Base-by-base conservation (phyloP, 2,113 vertebrate genomes). In the Salvelinus namaycush region DNA sequence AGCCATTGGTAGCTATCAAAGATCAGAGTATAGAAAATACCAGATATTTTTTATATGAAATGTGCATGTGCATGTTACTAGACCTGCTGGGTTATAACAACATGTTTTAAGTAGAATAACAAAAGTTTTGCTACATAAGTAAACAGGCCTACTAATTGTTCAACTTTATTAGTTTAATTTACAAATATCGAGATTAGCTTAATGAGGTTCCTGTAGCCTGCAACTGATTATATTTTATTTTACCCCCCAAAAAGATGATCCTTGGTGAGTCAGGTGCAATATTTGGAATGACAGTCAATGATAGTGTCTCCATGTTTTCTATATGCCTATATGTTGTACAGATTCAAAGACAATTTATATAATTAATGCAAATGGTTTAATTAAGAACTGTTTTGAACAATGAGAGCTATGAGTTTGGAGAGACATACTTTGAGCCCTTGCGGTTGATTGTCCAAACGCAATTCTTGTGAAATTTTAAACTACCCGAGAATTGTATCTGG, bases 401-500 rank as follows among this genome's bases (percentile, higher is more conserved):
- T 90, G 91, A 93, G 85, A 80, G 93, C 92, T 92, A 82, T 90
- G 95, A 94, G 94, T 94, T 62, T 96, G 95, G 94, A 94, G 95
- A 95, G 94, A 95, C 94, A 94, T 94, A 95, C 92, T 95, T 93
- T 79, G 89, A 85, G 89, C 84, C 94, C 96, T 94, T 93, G 96
- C 93, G 87, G 91, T 91, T 94, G 92, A 93, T 93, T 94, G 92
- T 94, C 95, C 89, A 94, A 95, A 94, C 94, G 92, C 93, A 93
- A 94, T 93, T 93, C 91, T 93, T 90, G 92, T 92, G 68, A 93
- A 90, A 94, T 93, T 89, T 90, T 85, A 87, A 93, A 92, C 88
- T 90, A 95, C 90, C 94, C 97, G 95, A 99, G 97, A 97, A 96
- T 99, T 99, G 97, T 98, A 96, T 93, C 91, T 97, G 97, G 97